Evolutionary conservation across 2,888 invertebrate species (phyloP).

Genomic region (Tuberolachnus salignus): DNA sequence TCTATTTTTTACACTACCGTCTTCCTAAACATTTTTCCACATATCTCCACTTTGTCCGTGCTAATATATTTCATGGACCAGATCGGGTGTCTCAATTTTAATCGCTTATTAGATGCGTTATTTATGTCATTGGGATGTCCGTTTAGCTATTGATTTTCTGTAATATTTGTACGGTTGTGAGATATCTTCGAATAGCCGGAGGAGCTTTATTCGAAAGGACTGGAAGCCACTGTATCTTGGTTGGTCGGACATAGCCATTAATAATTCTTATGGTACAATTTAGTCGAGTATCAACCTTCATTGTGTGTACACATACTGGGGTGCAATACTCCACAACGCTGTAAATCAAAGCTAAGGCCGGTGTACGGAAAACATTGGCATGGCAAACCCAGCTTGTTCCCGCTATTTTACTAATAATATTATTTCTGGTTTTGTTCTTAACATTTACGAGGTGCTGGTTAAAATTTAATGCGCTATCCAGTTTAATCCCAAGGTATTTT

Average conservation of each 20-base stretch:
- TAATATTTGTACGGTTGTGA: not conserved
- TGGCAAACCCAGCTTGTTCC: not conserved
- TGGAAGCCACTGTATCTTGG: not conserved
- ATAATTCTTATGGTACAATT: not conserved
- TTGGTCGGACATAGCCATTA: not conserved
- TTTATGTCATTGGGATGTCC: not conserved
- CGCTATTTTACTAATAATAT: not conserved
- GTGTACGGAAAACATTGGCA: not conserved
- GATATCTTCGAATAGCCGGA: too few relatives aligned
- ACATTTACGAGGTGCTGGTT: not conserved
- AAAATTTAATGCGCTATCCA: not conserved
- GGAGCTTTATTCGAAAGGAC: too few relatives aligned
- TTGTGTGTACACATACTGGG: not conserved
- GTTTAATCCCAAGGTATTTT: not conserved
- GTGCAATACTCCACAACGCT: not conserved
- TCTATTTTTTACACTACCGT: not conserved
- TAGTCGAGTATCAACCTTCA: not conserved
- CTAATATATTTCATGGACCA: not conserved
- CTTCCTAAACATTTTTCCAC: not conserved
- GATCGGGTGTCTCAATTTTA: not conserved
- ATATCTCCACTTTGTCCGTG: not conserved
- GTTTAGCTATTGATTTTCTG: not conserved
- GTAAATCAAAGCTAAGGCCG: not conserved
- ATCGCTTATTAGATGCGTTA: not conserved
- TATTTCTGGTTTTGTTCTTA: not conserved